Evolutionary conservation across 2,888 invertebrate genomes (phyloP), one percentile per base, ranked within the genome.

Genomic region (Matsumyia berberina): DNA sequence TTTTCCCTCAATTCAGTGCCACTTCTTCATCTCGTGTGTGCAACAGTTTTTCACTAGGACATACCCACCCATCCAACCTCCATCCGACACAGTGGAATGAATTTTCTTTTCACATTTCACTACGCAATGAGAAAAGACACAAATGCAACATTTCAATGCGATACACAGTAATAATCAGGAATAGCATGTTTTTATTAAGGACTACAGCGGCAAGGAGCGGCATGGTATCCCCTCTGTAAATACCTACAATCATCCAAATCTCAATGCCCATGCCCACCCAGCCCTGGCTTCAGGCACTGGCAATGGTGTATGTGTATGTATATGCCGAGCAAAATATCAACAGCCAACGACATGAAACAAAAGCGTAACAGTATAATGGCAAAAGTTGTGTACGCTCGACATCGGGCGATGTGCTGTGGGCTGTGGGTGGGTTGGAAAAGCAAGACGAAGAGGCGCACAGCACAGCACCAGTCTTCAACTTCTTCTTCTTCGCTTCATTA

Each of bases 61-160:
- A 7, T 6, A 15, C n/a, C n/a, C 44, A 7, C n/a, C 12, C 29
- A 7, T 8, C 11, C 33, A 9, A 5, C 51, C 12, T n/a, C n/a
- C n/a, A 35, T 33, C 12, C 19, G 29, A n/a, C 42, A 51, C 33
- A 17, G 24, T 33, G 35, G 72, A 79, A 74, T 73, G 69, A 74
- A 79, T 69, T 79, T 85, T 60, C 85, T 70, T 79, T 85, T 74
- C 74, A 79, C 73, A 85, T 79, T 79, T 85, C 74, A 78, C 83
- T 78, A 85, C 78, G 70, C 83, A 85, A 69, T 69, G 79, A 53
- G 69, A 51, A 64, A 74, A 64, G 73, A 85, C 58, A 85, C 74
- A 74, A 85, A 76, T 80, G 80, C 76, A 80, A 76, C 74, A 44
- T 79, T 85, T 85, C 85, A 85, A 74, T 85, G 85, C 74, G 64